Percentiles rank a stretch among this genome's conserved stretches.
These are phyloP conservation scores for Xenopus tropicalis DNA, from an alignment of 2,113 vertebrate genomes.

Conservation along the genomic window DNA sequence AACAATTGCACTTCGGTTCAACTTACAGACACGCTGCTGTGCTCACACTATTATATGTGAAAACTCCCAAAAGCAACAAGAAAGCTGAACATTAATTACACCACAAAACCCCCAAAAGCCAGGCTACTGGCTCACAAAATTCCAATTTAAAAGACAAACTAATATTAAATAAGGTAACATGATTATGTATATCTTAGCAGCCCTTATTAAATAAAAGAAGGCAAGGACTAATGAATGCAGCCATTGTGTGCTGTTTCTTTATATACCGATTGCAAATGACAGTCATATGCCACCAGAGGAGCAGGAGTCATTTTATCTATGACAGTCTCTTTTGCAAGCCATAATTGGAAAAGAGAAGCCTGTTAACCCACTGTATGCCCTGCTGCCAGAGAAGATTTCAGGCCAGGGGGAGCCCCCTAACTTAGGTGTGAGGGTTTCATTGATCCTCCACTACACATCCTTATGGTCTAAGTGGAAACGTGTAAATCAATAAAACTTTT, in stretches of 20 bases:
- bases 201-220: constrained; percentile 57
- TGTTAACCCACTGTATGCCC: background rate
- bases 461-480: no score
- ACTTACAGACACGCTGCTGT: background rate
- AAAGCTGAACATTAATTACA: background rate
- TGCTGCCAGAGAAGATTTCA: background rate
- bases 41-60: background rate
- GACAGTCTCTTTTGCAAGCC: constrained; percentile 60
- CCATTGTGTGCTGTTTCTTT: constrained; percentile 53
- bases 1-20: background rate
- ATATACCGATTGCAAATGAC: constrained; percentile 60
- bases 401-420: constrained; percentile 13
- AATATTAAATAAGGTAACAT: constrained; percentile 57
- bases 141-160: constrained; percentile 58
- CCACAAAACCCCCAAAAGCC: background rate
- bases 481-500: no score
- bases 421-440: background rate
- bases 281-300: constrained; percentile 71
- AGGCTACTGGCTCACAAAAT: constrained; percentile 36
- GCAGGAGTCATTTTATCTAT: constrained; percentile 67
- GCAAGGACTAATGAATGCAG: constrained; percentile 56
- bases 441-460: no score
- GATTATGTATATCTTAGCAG: constrained; percentile 54
- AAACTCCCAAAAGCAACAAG: background rate
- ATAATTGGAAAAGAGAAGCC: constrained; percentile 47